Evolutionary conservation across 2,797 vertebrate genomes (phyloP).

Genomic region (Alectoris magna): DNA sequence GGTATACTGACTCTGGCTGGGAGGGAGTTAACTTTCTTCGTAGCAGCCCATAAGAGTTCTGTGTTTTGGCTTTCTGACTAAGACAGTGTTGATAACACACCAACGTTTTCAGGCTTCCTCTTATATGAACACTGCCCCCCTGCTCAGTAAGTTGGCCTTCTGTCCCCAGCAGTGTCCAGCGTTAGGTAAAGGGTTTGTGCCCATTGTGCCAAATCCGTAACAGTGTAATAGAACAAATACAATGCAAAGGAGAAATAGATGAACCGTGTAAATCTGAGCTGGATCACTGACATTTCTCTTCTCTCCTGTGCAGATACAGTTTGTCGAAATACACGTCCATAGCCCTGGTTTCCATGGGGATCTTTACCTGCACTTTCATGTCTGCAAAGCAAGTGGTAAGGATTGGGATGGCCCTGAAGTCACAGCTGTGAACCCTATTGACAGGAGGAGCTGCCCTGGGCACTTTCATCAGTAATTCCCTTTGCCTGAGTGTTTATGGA

Average conservation of each 20-base stretch:
- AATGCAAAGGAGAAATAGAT: background rate
- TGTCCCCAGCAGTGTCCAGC: background rate
- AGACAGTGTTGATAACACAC: background rate
- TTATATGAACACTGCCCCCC: background rate
- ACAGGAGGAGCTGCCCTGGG: background rate
- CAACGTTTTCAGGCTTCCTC: background rate
- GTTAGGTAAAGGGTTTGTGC: accelerated
- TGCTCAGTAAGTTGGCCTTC: background rate
- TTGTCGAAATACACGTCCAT: slow-evolving; percentile 92
- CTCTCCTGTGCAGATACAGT: slow-evolving; percentile 85
- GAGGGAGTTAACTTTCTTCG: background rate
- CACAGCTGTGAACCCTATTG: background rate
- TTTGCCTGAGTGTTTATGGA: background rate
- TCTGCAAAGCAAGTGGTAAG: slow-evolving; percentile 98
- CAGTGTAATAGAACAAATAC: background rate
- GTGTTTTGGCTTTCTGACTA: background rate
- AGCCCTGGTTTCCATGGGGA: slow-evolving; percentile 90
- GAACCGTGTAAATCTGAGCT: background rate
- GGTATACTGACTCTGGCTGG: background rate
- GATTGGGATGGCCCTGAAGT: background rate
- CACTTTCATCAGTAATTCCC: background rate
- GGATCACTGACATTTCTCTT: background rate
- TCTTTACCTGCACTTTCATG: slow-evolving; percentile 98
- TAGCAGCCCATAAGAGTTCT: background rate
- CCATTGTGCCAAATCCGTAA: accelerated